These are phyloP conservation scores for Electrophaes corylata DNA, from an alignment of 2,888 invertebrate genomes.

Conservation along the genomic window DNA sequence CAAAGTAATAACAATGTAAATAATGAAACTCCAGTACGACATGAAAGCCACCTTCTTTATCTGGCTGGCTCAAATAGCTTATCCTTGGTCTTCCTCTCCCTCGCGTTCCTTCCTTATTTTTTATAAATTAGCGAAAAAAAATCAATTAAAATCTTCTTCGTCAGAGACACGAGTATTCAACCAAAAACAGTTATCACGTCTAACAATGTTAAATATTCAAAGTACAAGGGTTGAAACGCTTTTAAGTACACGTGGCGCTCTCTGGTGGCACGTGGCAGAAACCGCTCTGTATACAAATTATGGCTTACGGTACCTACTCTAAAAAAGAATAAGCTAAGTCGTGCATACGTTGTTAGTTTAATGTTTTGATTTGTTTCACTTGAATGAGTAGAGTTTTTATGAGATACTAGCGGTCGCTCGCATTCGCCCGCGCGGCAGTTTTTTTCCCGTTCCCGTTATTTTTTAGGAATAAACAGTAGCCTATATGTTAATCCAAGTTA, in stretches of 20 bases:
- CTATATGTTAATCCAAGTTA: no score
- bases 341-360: constrained; percentile 80
- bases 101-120: no score
- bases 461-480: no score
- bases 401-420: no score
- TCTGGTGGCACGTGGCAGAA: constrained; percentile 67
- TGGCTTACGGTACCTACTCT: constrained; percentile 66
- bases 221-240: constrained; percentile 47
- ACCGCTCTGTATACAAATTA: constrained; percentile 77
- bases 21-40: no score
- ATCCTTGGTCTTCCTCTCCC: no score
- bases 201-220: constrained; percentile 42
- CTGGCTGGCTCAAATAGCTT: no score
- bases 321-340: constrained; percentile 55
- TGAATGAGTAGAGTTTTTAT: constrained; percentile 18
- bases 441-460: no score
- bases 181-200: constrained; percentile 33
- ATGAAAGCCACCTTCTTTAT: no score
- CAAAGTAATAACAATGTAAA: no score
- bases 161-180: constrained; percentile 6
- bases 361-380: constrained; percentile 39
- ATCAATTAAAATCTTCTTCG: constrained; percentile 11
- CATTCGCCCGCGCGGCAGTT: no score
- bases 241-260: constrained; percentile 64
- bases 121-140: background rate